A percentile compares a stretch with the other conserved stretches of the same genome.
Evolutionary conservation across 2,797 vertebrate genomes (phyloP).

Genomic region (Spea hammondii): DNA sequence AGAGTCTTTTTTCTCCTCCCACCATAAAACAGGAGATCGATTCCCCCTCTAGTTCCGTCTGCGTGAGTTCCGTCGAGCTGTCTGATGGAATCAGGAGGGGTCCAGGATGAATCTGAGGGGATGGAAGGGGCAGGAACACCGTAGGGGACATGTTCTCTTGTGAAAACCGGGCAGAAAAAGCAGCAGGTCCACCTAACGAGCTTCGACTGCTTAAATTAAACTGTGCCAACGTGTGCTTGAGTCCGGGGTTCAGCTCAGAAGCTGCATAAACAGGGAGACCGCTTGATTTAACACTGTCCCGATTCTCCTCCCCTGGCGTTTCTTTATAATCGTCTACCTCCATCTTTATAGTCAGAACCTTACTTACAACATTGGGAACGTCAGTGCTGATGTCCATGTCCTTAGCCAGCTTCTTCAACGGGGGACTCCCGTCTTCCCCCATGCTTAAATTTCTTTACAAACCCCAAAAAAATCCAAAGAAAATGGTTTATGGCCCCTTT

Average conservation of each 20-base stretch:
- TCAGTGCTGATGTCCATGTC: conserved; percentile 82
- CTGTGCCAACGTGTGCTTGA: conserved; percentile 95
- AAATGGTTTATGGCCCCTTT: background rate
- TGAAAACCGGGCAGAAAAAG: conserved; percentile 89
- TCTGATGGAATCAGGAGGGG: conserved; percentile 93
- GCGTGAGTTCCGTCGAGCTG: conserved; percentile 94
- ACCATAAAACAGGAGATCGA: conserved; percentile 97
- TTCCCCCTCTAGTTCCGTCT: conserved; percentile 90
- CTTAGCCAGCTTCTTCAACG: conserved; percentile 86
- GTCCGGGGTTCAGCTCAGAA: conserved; percentile 89
- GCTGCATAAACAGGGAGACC: conserved; percentile 74
- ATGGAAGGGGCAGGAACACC: conserved; percentile 82
- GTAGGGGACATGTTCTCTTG: conserved; percentile 81
- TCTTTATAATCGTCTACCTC: conserved; percentile 84
- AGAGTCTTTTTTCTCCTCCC: conserved; percentile 94
- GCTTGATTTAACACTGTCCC: conserved; percentile 69
- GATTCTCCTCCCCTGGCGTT: conserved; percentile 58
- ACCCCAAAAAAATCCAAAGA: conserved; percentile 31
- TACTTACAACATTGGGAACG: conserved; percentile 71
- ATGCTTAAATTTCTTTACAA: conserved; percentile 65
- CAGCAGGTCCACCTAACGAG: conserved; percentile 92
- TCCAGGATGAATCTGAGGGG: conserved; percentile 86
- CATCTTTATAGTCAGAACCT: conserved; percentile 84
- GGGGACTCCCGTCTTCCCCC: conserved; percentile 80
- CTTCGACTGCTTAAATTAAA: conserved; percentile 98